These are phyloP conservation scores for Neodiprion pinetum DNA, from an alignment of 1,140 invertebrate species.

Conservation along the genomic window DNA sequence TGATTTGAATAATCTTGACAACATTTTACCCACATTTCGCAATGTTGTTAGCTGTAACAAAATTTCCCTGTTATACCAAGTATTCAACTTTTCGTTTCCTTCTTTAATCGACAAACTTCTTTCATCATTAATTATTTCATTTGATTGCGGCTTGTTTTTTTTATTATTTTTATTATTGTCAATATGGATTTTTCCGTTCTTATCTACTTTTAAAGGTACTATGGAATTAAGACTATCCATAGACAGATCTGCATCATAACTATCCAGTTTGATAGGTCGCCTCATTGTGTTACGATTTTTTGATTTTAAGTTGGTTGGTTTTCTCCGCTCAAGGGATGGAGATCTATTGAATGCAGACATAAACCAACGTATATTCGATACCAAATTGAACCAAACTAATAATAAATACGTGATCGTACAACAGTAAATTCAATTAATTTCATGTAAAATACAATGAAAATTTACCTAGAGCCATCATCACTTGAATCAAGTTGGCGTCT, in stretches of 20 bases:
- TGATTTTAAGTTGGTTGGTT: constrained; percentile 40
- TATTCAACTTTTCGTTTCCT: constrained; percentile 28
- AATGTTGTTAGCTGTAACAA: constrained; percentile 51
- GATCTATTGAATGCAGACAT: constrained; percentile 37
- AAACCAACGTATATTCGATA: background rate
- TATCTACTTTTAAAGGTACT: constrained; percentile 45
- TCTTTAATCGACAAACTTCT: constrained; percentile 13
- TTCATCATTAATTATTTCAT: background rate
- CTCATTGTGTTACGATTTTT: constrained; percentile 39
- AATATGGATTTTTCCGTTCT: constrained; percentile 46
- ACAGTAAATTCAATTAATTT: no score
- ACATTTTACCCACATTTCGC: constrained; percentile 43
- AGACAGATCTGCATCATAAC: constrained; percentile 50
- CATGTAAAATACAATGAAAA: background rate
- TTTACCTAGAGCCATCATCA: constrained; percentile 53
- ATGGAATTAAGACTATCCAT: constrained; percentile 55
- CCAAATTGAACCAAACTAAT: no score
- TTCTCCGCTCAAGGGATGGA: constrained; percentile 49
- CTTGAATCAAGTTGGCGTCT: constrained; percentile 49
- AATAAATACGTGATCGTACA: no score
- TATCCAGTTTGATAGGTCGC: constrained; percentile 41
- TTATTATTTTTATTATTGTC: constrained; percentile 16
- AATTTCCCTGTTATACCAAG: constrained; percentile 52
- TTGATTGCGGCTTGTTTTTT: constrained; percentile 17
- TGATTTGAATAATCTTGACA: constrained; percentile 15